Conservation (phyloP, 2,113 vertebrate genomes). For the Brachypodius melanocephalos region DNA sequence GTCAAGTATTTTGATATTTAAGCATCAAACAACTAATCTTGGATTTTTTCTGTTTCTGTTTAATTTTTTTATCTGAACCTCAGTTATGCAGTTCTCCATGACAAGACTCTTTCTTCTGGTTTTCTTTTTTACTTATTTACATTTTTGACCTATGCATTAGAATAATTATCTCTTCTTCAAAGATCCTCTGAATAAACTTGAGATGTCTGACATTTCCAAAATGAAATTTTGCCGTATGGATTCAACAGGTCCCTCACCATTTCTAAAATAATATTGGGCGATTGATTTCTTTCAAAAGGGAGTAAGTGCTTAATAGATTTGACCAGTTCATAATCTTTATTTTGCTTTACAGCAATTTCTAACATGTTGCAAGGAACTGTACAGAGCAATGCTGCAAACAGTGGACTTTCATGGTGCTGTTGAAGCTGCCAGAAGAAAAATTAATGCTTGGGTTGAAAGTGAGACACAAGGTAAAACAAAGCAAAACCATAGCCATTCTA, state of each 20-base stretch:
- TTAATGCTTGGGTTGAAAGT: constrained; percentile 76
- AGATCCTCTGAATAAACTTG: background rate
- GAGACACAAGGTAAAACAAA: constrained; percentile 73
- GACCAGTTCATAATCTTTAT: background rate
- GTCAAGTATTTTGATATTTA: background rate
- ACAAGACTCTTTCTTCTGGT: background rate
- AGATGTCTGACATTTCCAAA: background rate
- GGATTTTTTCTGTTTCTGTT: background rate
- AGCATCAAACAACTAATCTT: background rate
- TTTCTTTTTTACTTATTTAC: background rate
- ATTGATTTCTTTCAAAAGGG: background rate
- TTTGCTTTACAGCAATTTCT: constrained; percentile 66
- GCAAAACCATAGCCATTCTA: background rate
- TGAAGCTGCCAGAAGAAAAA: constrained; percentile 69
- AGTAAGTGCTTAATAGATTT: background rate
- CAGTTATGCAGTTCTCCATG: background rate
- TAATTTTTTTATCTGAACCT: background rate
- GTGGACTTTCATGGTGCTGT: constrained; percentile 66
- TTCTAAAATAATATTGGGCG: background rate
- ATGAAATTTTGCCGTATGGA: background rate
- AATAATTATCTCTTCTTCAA: background rate
- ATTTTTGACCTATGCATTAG: background rate
- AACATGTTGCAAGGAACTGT: constrained; percentile 48
- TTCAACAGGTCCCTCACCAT: background rate
- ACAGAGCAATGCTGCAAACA: constrained; percentile 62